Evolutionary conservation across 2,113 vertebrate species (phyloP).

Genomic region (Ceyx margarethae): DNA sequence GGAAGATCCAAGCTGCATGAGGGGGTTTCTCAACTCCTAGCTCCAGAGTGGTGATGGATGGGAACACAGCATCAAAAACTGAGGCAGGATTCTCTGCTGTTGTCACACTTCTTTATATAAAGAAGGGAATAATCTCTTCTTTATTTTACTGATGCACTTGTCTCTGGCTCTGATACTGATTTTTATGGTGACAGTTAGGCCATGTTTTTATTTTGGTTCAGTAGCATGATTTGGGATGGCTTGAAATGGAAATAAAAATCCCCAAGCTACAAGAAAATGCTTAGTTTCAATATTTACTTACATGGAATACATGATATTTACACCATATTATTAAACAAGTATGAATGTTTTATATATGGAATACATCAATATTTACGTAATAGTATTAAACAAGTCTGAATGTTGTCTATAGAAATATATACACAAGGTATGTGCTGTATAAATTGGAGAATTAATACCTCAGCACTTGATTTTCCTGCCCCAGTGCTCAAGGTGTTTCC

Average conservation of each 20-base stretch:
- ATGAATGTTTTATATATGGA: background rate
- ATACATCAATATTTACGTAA: background rate
- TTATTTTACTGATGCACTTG: background rate
- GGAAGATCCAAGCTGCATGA: background rate
- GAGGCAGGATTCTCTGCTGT: background rate
- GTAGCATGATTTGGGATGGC: background rate
- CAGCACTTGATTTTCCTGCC: background rate
- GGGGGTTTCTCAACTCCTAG: background rate
- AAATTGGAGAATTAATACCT: background rate
- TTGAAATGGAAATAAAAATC: background rate
- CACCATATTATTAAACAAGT: too few relatives aligned
- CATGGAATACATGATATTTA: too few relatives aligned
- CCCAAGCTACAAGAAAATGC: background rate
- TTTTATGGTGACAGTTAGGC: background rate
- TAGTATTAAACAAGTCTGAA: background rate
- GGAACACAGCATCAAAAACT: background rate
- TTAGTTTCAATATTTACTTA: background rate
- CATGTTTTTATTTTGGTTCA: background rate
- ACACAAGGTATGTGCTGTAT: background rate
- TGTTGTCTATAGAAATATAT: background rate
- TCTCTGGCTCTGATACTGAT: background rate
- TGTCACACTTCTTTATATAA: background rate
- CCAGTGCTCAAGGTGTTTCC: background rate
- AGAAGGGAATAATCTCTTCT: background rate
- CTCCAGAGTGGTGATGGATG: background rate